Base-by-base conservation (phyloP, 2,797 vertebrate genomes). In the Manis pentadactyla region DNA sequence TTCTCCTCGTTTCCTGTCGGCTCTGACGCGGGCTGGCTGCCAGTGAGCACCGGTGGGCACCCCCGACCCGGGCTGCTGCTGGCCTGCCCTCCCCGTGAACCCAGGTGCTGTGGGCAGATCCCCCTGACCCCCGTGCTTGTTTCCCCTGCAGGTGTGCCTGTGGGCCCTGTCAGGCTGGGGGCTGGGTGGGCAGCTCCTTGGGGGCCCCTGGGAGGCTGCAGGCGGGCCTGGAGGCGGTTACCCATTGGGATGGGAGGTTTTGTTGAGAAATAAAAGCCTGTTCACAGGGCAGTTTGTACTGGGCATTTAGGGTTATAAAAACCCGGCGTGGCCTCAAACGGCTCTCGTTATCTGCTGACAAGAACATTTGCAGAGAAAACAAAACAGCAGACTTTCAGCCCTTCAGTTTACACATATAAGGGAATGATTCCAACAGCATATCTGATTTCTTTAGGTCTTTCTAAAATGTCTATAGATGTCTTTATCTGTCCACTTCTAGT, bases 1-100 rank as follows among this genome's bases (percentile, higher is more conserved):
- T 79, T 95, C 95, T 96, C 90, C 84, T 77, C 17, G 57, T 93
- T 98, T 97, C 97, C 97, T 97, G 97, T 94, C 0, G 15, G 93
- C 86, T 87, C 57, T 93, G 97, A 97, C 5, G 23, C 64, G 95
- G 97, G 97, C 96, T 14, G 69, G 34, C 71, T 93, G 96, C 97
- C 97, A 95, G 95, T 6, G 3, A 55, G 92, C 49, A 29, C 84
- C 2, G 10, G 42, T 34, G 87, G 87, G 91, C 39, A 71, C 91
- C 61, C 87, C 81, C 1, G 11, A n/a, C 89, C 61, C 51, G 5
- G 83, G 46, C 34, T 34, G 19, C 82, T 92, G 87, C 79, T 87
- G 39, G 49, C 88, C 63, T 14, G 29, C 78, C 69, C 7, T 25
- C 87, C 75, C 82, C 1, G 31, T 84, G 74, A 75, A 15, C 63